Percentiles rank a stretch among this genome's conserved stretches.
Conservation (phyloP, 37 sponge, comb jelly and placozoan species). For the Halichondria panicea region DNA sequence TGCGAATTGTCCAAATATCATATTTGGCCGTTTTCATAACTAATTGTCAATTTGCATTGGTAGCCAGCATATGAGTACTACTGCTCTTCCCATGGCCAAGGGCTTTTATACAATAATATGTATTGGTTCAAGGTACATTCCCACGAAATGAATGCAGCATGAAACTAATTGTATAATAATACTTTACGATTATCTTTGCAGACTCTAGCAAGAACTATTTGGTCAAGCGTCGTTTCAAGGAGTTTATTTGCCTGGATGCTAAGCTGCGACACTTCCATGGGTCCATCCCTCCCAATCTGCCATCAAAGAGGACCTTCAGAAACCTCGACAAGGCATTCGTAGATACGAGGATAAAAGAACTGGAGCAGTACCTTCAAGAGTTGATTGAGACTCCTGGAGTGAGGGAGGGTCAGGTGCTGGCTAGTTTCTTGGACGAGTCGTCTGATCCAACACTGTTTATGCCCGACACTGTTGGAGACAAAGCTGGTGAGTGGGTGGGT, state of each 20-base stretch:
- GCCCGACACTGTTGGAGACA: slow-evolving; percentile 49
- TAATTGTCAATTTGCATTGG: no score
- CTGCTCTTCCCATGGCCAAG: no score
- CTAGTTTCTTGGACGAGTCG: slow-evolving; percentile 34
- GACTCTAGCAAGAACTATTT: background rate
- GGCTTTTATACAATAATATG: background rate
- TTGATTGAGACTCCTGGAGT: slow-evolving; percentile 1
- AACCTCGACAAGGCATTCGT: slow-evolving; percentile 62
- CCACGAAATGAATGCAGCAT: background rate
- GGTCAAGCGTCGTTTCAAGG: slow-evolving; percentile 45
- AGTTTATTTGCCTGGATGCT: slow-evolving; percentile 61
- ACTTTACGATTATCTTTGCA: background rate
- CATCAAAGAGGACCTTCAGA: slow-evolving; percentile 48
- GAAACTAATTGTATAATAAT: background rate
- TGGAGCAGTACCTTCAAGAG: slow-evolving; percentile 41
- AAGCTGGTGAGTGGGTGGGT: slow-evolving; percentile 17
- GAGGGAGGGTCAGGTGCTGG: slow-evolving; percentile 25
- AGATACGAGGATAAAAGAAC: slow-evolving; percentile 40
- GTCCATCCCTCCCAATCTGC: slow-evolving; percentile 18
- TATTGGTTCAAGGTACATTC: background rate
- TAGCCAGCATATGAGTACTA: no score
- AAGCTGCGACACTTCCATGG: slow-evolving; percentile 59
- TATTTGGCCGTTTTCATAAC: no score
- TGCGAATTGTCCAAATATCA: no score
- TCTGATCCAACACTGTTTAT: slow-evolving; percentile 55